These are phyloP conservation scores for Matsumurasca onukii DNA, from an alignment of 1,140 invertebrate species.

Conservation along the genomic window DNA sequence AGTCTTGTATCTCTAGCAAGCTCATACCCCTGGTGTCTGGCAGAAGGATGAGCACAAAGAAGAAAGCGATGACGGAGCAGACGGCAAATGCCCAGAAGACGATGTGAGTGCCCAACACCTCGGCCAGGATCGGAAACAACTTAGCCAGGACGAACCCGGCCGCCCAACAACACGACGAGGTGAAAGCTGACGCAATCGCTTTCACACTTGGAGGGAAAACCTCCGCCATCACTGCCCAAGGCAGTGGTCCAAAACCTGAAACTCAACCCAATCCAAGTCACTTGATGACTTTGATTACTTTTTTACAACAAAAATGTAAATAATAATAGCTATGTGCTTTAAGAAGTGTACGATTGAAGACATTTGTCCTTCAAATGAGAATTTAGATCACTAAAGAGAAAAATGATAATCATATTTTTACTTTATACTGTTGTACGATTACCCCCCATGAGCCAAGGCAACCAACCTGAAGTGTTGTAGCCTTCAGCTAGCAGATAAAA, in stretches of 20 bases:
- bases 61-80: slow-evolving; percentile 65
- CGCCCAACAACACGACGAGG: slow-evolving; percentile 75
- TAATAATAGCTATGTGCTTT: too few relatives aligned
- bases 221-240: slow-evolving; percentile 83
- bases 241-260: slow-evolving; percentile 74
- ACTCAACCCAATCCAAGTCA: slow-evolving; percentile 13
- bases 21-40: slow-evolving; percentile 82
- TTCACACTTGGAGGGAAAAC: slow-evolving; percentile 77
- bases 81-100: slow-evolving; percentile 79
- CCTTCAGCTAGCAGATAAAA: slow-evolving; percentile 10
- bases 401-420: too few relatives aligned
- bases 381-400: too few relatives aligned
- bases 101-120: slow-evolving; percentile 61
- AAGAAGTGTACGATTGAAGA: too few relatives aligned
- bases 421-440: too few relatives aligned
- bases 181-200: slow-evolving; percentile 70
- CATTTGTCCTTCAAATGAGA: too few relatives aligned
- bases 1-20: slow-evolving; percentile 71
- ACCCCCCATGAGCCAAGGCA: too few relatives aligned
- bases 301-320: too few relatives aligned
- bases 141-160: slow-evolving; percentile 78
- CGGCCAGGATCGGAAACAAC: slow-evolving; percentile 62
- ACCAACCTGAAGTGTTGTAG: slow-evolving; percentile 5
- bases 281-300: too few relatives aligned
- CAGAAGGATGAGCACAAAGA: slow-evolving; percentile 63